These are phyloP conservation scores for Pheosia gnoma DNA, from an alignment of 2,888 invertebrate genomes.

Conservation along the genomic window DNA sequence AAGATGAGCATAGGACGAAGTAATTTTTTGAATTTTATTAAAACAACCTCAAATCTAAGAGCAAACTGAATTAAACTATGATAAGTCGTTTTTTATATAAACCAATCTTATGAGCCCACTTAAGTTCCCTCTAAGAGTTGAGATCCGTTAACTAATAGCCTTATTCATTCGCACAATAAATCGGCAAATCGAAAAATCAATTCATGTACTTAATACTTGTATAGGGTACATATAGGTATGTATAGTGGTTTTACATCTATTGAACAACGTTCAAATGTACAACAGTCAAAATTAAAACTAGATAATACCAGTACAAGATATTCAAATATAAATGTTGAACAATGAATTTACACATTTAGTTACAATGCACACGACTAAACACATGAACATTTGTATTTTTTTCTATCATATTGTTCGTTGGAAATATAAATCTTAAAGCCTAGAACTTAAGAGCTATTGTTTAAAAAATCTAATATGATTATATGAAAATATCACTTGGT, in stretches of 20 bases:
- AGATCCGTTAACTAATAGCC: no score
- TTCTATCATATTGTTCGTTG: slow-evolving; percentile 68
- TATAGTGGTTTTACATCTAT: slow-evolving; percentile 7
- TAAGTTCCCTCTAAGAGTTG: no score
- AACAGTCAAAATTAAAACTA: slow-evolving; percentile 36
- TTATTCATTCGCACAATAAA: no score
- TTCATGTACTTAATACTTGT: no score
- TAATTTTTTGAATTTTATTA: no score
- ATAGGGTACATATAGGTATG: no score
- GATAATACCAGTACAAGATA: slow-evolving; percentile 24
- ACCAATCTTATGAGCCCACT: no score
- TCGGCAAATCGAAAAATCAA: no score
- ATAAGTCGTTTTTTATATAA: no score
- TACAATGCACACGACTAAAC: slow-evolving; percentile 51
- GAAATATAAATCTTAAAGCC: slow-evolving; percentile 58
- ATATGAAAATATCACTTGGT: slow-evolving; percentile 74
- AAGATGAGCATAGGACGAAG: no score
- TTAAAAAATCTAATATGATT: slow-evolving; percentile 62
- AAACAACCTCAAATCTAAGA: no score
- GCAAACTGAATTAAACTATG: no score
- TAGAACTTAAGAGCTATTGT: slow-evolving; percentile 58
- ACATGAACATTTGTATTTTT: slow-evolving; percentile 44
- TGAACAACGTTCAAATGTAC: slow-evolving; percentile 20
- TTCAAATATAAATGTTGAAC: slow-evolving; percentile 46
- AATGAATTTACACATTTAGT: slow-evolving; percentile 33